Evolutionary conservation across 2,113 vertebrate genomes (phyloP).

Genomic region (Marcusenius ussheri): DNA sequence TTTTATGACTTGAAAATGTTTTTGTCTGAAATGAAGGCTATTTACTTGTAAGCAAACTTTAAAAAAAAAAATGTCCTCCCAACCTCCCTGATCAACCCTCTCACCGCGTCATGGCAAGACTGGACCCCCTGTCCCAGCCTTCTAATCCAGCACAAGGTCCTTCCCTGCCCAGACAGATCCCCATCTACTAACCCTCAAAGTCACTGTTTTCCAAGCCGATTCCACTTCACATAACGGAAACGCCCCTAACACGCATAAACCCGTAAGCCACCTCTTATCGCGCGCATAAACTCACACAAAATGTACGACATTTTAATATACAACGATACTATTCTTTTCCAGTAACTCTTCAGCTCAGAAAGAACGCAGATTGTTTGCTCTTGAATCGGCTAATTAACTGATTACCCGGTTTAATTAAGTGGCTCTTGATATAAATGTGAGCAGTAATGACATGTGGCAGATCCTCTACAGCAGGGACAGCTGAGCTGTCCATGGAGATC

Average conservation of each 20-base stretch:
- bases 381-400: constrained; percentile 6
- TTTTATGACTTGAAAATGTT: constrained; percentile 39
- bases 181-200: not conserved
- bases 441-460: constrained; percentile 42
- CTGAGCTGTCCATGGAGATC: constrained; percentile 44
- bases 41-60: constrained; percentile 29
- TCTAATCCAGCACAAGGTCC: not conserved
- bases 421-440: constrained; percentile 40
- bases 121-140: not conserved
- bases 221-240: not conserved
- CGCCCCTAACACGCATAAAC: not conserved
- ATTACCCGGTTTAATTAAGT: constrained; percentile 38
- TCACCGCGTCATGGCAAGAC: not conserved
- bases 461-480: constrained; percentile 30
- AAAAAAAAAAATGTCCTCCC: not conserved
- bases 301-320: not conserved
- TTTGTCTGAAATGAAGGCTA: constrained; percentile 32
- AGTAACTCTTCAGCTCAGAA: not conserved
- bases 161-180: not conserved
- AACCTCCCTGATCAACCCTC: not conserved
- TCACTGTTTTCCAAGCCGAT: not conserved
- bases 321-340: too few species aligned
- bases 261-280: not conserved
- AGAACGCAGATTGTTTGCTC: not conserved
- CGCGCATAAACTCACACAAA: not conserved